Conservation (phyloP, 1,140 invertebrate species). For the Drosophila ananassae region DNA sequence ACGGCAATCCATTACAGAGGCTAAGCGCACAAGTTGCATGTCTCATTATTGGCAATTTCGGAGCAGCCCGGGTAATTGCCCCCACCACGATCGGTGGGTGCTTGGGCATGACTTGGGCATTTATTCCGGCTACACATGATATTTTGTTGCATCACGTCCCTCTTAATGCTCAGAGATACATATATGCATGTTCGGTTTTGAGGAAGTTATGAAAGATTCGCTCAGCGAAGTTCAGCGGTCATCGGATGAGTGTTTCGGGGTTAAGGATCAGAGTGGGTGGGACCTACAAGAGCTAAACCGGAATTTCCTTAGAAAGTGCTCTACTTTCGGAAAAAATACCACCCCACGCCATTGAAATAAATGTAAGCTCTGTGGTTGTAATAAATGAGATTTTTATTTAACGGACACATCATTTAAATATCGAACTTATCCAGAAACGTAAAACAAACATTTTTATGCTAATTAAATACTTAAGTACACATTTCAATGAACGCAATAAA, state of each 20-base stretch:
- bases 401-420: conserved; percentile 50
- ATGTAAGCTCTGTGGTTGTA: conserved; percentile 1
- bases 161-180: conserved; percentile 28
- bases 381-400: conserved; percentile 65
- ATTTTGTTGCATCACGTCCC: conserved; percentile 52
- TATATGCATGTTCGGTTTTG: conserved; percentile 22
- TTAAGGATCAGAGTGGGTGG: conserved; percentile 18
- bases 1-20: conserved; percentile 81
- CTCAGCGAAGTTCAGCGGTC: conserved; percentile 43
- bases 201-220: conserved; percentile 50
- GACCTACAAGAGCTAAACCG: background rate
- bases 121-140: conserved; percentile 57
- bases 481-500: conserved; percentile 61
- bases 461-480: conserved; percentile 64
- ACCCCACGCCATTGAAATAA: background rate
- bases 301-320: background rate
- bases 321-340: background rate
- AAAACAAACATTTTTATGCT: conserved; percentile 60
- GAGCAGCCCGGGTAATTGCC: conserved; percentile 72
- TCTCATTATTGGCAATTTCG: conserved; percentile 83
- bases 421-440: conserved; percentile 38
- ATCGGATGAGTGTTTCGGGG: conserved; percentile 30
- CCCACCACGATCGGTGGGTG: conserved; percentile 32
- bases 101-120: conserved; percentile 58
- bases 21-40: conserved; percentile 83